phyloP scores from a whole-genome alignment of 2,113 vertebrate genomes.

The Oreochromis tanganicae region DNA sequence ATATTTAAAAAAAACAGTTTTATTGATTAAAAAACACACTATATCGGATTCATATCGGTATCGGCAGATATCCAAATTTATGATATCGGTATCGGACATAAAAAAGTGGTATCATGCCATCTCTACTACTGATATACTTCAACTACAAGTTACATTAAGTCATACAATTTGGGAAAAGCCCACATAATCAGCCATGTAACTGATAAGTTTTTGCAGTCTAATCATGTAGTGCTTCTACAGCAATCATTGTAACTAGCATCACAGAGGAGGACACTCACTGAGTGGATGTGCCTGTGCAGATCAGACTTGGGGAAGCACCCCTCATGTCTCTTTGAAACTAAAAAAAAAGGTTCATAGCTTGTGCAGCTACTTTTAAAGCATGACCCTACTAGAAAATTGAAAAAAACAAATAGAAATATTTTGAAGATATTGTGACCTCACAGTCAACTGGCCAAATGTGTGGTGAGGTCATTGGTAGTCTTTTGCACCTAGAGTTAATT shows the following conservation, averaged over 20 bases:
- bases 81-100: too few relatives aligned
- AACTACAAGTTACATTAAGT: not conserved
- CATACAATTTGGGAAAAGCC: not conserved
- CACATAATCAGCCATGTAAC: not conserved
- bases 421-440: accelerated
- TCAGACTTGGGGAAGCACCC: not conserved
- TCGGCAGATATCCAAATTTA: too few relatives aligned
- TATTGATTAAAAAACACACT: too few relatives aligned
- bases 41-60: too few relatives aligned
- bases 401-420: not conserved
- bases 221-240: accelerated
- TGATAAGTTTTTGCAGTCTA: accelerated
- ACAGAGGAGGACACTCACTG: not conserved
- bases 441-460: not conserved
- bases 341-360: not conserved
- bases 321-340: not conserved
- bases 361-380: not conserved
- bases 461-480: not conserved
- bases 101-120: too few relatives aligned
- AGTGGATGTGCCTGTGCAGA: not conserved
- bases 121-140: not conserved
- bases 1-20: too few relatives aligned
- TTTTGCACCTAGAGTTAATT: not conserved
- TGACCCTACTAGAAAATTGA: too few relatives aligned
- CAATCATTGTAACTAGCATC: not conserved